A percentile compares a stretch with the other conserved stretches of the same genome.
Conservation (phyloP, 2,797 vertebrate species). For the Perodicticus potto region DNA sequence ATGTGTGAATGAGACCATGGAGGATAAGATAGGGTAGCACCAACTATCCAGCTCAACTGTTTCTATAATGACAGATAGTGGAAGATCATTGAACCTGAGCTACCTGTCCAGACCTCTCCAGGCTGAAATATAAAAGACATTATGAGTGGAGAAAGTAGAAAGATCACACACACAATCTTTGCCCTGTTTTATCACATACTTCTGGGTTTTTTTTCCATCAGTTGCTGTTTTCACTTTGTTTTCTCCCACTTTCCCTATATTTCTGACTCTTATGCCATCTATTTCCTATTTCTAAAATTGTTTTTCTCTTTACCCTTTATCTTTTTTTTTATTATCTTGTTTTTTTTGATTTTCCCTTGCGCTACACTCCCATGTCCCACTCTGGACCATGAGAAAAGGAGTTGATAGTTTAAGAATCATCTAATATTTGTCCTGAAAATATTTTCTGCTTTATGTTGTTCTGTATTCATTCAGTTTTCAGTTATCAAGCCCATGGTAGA, state of each 20-base stretch:
- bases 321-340: background rate
- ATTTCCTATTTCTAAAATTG: background rate
- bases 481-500: background rate
- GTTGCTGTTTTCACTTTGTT: background rate
- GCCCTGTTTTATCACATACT: background rate
- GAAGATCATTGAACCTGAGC: background rate
- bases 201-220: background rate
- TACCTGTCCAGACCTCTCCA: background rate
- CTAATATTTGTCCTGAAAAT: background rate
- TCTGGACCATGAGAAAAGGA: background rate
- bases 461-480: conserved; percentile 5
- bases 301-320: background rate
- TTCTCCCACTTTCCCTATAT: background rate
- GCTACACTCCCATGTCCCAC: background rate
- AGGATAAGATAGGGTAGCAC: background rate
- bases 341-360: background rate
- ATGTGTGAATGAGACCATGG: conserved; percentile 9
- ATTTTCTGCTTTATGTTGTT: background rate
- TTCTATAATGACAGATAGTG: background rate
- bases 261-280: background rate
- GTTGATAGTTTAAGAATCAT: background rate
- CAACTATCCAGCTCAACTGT: background rate
- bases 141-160: background rate
- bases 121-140: background rate
- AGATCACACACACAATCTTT: background rate